Base-by-base conservation (phyloP, 2,888 invertebrate species). In the Ceratothoa steindachneri region DNA sequence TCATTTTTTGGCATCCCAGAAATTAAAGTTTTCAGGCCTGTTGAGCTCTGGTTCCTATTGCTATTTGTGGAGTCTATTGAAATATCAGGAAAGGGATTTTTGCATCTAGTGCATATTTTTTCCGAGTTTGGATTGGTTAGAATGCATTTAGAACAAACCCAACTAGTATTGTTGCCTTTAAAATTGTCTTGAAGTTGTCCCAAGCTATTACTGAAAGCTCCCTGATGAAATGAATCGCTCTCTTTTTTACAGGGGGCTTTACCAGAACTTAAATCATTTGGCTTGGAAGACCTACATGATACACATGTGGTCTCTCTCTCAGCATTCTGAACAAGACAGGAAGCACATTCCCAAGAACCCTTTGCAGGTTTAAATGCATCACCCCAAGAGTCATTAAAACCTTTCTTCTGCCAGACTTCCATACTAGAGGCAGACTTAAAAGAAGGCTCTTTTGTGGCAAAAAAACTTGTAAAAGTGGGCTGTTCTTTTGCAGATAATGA, bases 401-500 rank as follows among this genome's bases (percentile, higher is more conserved):
- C 27, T 24, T 15, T 15, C 15, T 41, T 41, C 41, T 9, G 15
- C 5, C 7, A 15, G 5, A 15, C 15, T 41, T 41, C 41, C 5
- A 15, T 9, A 41, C 5, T 41, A 15, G 41, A 41, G 5, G 41
- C 41, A 9, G 41, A 41, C 5, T 15, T 15, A 41, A 41, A 5
- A 41, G 5, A 5, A 41, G 41, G 41, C n/a, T n/a, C n/a, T n/a
- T n/a, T n/a, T n/a, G n/a, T n/a, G n/a, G n/a, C n/a, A n/a, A n/a
- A n/a, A n/a, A n/a, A n/a, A n/a, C n/a, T n/a, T n/a, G n/a, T n/a
- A n/a, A n/a, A n/a, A n/a, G n/a, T n/a, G n/a, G n/a, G n/a, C n/a
- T n/a, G n/a, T n/a, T n/a, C n/a, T n/a, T n/a, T n/a, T 27, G 31
- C 53, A 60, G 19, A 30, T 15, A 82, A 82, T 64, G 82, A 72